Percentiles rank a stretch among this genome's conserved stretches.
These are phyloP conservation scores for Drosophila sturtevanti DNA, from an alignment of 1,140 invertebrate species.

Conservation along the genomic window DNA sequence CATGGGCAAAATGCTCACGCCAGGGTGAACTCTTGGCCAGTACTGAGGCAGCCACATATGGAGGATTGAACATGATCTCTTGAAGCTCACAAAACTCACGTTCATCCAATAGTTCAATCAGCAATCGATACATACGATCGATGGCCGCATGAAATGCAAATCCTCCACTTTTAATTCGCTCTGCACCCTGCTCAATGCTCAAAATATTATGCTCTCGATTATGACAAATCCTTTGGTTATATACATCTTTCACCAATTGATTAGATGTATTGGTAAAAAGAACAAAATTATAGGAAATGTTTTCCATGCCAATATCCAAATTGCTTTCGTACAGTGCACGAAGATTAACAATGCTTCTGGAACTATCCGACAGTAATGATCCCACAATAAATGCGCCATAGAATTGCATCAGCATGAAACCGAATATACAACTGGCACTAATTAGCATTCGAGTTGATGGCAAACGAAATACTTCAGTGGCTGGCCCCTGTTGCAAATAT, in stretches of 20 bases:
- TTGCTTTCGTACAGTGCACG: conserved; percentile 84
- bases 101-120: conserved; percentile 53
- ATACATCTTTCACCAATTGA: conserved; percentile 54
- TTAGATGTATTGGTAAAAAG: conserved; percentile 76
- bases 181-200: conserved; percentile 48
- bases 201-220: conserved; percentile 47
- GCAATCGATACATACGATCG: conserved; percentile 59
- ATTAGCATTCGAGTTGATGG: conserved; percentile 81
- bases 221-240: conserved; percentile 47
- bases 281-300: conserved; percentile 83
- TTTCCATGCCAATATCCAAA: conserved; percentile 84
- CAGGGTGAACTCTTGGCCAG: conserved; percentile 62
- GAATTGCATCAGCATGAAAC: conserved; percentile 85
- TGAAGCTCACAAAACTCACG: conserved; percentile 70
- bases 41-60: conserved; percentile 29
- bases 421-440: conserved; percentile 84
- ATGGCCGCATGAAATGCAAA: conserved; percentile 72
- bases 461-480: conserved; percentile 45
- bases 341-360: conserved; percentile 84
- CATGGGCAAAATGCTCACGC: conserved; percentile 56
- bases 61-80: conserved; percentile 57
- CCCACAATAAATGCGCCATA: conserved; percentile 87
- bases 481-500: conserved; percentile 68
- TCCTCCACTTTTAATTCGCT: conserved; percentile 52
- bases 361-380: conserved; percentile 85